Percentiles rank a stretch among this genome's conserved stretches.
Evolutionary conservation across 2,888 invertebrate species (phyloP).

Genomic region (Yponomeuta sedellus): DNA sequence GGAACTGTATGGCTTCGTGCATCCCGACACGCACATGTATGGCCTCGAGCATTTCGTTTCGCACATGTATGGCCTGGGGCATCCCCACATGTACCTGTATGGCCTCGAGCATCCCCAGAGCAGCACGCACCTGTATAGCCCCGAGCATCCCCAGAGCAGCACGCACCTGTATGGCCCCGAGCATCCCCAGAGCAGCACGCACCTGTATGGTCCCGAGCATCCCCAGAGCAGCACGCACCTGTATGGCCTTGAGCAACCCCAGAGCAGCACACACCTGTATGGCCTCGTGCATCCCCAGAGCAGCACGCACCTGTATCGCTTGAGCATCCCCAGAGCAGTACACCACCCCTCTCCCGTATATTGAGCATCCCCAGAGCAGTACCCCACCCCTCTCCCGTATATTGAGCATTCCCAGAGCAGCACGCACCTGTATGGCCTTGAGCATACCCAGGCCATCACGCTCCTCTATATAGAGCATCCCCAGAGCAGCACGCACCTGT

Average conservation of each 20-base stretch:
- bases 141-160: constrained; percentile 98
- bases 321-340: constrained; percentile 97
- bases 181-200: too few species aligned
- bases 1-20: constrained; percentile 98
- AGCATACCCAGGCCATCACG: constrained; percentile 99
- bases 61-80: constrained; percentile 92
- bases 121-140: constrained; percentile 97
- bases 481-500: constrained; percentile 97
- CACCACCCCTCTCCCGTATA: too few species aligned
- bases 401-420: too few species aligned
- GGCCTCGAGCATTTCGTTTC: constrained; percentile 91
- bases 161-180: constrained; percentile 98
- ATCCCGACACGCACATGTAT: constrained; percentile 89
- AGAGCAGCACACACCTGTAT: constrained; percentile 88
- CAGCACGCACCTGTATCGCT: constrained; percentile 97
- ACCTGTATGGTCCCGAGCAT: too few species aligned
- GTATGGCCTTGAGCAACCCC: constrained; percentile 96
- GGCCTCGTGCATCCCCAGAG: too few species aligned
- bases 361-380: too few species aligned
- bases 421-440: constrained; percentile 87
- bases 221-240: too few species aligned
- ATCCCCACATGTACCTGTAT: constrained; percentile 99
- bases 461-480: constrained; percentile 98
- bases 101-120: constrained; percentile 97
- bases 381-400: too few species aligned